Evolutionary conservation across 2,113 vertebrate species (phyloP), one percentile per base, ranked within the genome.

Genomic region (Microtus montanus): DNA sequence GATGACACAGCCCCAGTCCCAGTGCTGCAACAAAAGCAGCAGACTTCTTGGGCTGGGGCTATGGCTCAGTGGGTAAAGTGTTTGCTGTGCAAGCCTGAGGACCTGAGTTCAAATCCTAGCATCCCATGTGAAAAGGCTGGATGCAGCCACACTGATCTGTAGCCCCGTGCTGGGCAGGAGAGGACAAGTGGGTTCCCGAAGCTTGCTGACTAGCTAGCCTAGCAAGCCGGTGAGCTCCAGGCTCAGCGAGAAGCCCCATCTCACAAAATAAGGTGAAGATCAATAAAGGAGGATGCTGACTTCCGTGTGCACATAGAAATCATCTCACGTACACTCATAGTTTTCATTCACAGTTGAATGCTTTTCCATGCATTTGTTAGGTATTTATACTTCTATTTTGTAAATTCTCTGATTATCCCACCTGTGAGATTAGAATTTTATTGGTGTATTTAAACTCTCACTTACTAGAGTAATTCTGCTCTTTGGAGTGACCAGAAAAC

Each of bases 401-500:
- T 78, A 88, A 96, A 92, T 96, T 94, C 52, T 87, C 33, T 87
- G 58, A 54, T 92, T 92, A 68, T 91, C 15, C 44, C 7, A 20
- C 20, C 85, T 73, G 7, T 82, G 41, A 74, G 35, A 77, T 4
- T 33, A 4, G 11, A 52, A 92, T 87, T 96, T 94, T 88, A 82
- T 92, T 79, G 74, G 95, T 73, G n/a, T 89, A 19, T 58, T n/a
- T 93, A 26, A 94, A 66, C 22, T 90, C 44, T 90, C 80, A 90
- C 20, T 92, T 54, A 38, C 77, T 80, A 78, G 88, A 93, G 38
- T 90, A 20, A 17, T 90, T 94, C 80, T 93, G 75, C 14, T 89
- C 54, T 94, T 94, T 94, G 85, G 78, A n/a, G 92, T 96, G 73
- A 97, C 93, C 92, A 44, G 77, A 94, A 94, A 95, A 95, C 52